Base-by-base conservation (phyloP, 2,797 vertebrate genomes). In the Furcifer pardalis region DNA sequence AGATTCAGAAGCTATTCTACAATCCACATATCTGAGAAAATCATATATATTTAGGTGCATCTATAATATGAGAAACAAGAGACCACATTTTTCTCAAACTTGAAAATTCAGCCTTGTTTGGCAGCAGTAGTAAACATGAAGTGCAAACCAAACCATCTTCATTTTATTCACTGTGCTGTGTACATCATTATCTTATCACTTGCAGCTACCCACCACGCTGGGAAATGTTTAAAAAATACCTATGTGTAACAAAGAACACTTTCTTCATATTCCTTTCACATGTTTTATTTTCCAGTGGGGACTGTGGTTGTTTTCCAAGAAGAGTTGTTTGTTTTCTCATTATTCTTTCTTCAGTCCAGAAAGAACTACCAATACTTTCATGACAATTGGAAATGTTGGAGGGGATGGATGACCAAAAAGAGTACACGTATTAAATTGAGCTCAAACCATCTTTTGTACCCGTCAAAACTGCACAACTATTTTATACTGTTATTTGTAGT, bases 401-500 rank as follows among this genome's bases (percentile, higher is more conserved):
- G 49, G 79, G 1, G 8, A 84, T 83, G 72, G 91, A 90, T 96
- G 95, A 95, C 52, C 19, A 95, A 95, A 89, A 82, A 93, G 94
- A 83, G 95, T 94, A 95, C 94, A 96, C 96, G 88, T 92, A 94
- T 96, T 96, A 96, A 96, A 90, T 90, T 32, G 84, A 93, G 96
- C 95, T 95, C 95, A 93, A 92, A 94, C 86, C 96, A 95, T 96
- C 91, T 98, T 99, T 99, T 97, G 98, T 98, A 99, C 97, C 95
- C 88, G 96, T 97, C 97, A 96, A 69, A 83, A 98, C 97, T 98
- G 98, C 98, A 98, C 98, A 99, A 99, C 96, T 97, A 97, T 98
- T 99, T 99, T 99, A 97, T 99, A 98, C 98, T 96, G 97, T 98
- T 94, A 97, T 98, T 99, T 99, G 98, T 99, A 99, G 97, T 99